phyloP scores from a whole-genome alignment of 1,140 invertebrate species.

The Pararge aegeria region DNA sequence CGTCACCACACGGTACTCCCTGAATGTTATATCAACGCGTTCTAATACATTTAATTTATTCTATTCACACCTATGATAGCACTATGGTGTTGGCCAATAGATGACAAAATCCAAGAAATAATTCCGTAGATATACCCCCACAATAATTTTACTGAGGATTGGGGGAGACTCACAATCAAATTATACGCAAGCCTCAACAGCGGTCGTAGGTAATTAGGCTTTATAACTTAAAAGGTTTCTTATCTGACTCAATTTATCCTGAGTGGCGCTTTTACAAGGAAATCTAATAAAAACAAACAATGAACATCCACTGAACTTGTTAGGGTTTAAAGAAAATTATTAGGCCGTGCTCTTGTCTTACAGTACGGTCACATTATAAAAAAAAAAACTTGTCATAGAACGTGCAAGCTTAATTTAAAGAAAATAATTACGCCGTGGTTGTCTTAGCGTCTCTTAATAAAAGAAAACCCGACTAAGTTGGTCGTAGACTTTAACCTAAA shows the following conservation, averaged over 20 bases:
- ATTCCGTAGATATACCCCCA: not conserved
- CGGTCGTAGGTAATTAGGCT: constrained; percentile 20
- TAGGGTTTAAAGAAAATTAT: constrained; percentile 4
- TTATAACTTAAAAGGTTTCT: constrained; percentile 29
- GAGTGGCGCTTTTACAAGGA: constrained; percentile 11
- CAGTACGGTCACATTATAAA: not conserved
- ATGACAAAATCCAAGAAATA: too few species aligned
- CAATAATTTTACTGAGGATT: not conserved
- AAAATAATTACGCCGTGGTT: not conserved
- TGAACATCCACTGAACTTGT: constrained; percentile 9
- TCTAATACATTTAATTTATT: too few species aligned
- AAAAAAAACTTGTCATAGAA: too few species aligned
- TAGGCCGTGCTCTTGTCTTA: not conserved
- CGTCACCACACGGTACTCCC: too few species aligned
- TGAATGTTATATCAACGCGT: too few species aligned
- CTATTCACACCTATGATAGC: too few species aligned
- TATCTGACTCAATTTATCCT: constrained; percentile 29
- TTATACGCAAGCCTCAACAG: constrained; percentile 21
- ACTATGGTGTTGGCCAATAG: too few species aligned
- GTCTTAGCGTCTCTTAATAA: too few species aligned
- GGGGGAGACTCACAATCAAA: constrained; percentile 8
- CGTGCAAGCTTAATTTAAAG: not conserved
- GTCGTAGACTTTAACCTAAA: too few species aligned
- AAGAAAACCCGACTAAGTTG: too few species aligned
- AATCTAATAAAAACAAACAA: constrained; percentile 14